These are phyloP conservation scores for Scomber scombrus DNA, from an alignment of 2,113 vertebrate genomes.

Conservation along the genomic window DNA sequence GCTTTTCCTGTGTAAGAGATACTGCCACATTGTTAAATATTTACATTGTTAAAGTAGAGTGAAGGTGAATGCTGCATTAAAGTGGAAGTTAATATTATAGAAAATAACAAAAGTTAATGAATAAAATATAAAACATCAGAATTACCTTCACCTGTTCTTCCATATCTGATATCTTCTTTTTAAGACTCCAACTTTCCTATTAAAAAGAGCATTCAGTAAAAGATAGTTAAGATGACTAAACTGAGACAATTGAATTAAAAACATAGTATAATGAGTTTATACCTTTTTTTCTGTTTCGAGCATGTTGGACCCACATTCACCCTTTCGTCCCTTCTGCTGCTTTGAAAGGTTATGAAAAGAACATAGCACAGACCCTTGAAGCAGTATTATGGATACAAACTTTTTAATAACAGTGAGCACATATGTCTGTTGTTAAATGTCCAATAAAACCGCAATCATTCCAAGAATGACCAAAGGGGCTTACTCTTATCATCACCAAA, in stretches of 20 bases:
- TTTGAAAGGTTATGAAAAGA: conserved; percentile 30
- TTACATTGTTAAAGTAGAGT: background rate
- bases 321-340: conserved; percentile 84
- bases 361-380: background rate
- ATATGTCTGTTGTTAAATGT: conserved; percentile 21
- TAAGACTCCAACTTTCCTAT: conserved; percentile 74
- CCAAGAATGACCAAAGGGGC: background rate
- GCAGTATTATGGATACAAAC: background rate
- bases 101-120: background rate
- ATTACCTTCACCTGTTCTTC: conserved; percentile 82
- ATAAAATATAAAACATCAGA: background rate
- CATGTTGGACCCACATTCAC: conserved; percentile 84
- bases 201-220: conserved; percentile 13
- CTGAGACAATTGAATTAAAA: background rate
- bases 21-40: background rate
- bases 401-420: background rate
- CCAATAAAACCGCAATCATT: conserved; percentile 1
- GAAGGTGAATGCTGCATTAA: background rate
- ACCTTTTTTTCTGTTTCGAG: conserved; percentile 94
- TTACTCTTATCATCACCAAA: background rate
- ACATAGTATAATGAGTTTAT: background rate
- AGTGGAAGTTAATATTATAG: background rate
- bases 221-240: background rate
- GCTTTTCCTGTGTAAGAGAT: background rate
- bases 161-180: conserved; percentile 80